Percentiles rank a stretch among this genome's conserved stretches.
These are phyloP conservation scores for Nemotelus nigrinus DNA, from an alignment of 2,888 invertebrate species.

Conservation along the genomic window DNA sequence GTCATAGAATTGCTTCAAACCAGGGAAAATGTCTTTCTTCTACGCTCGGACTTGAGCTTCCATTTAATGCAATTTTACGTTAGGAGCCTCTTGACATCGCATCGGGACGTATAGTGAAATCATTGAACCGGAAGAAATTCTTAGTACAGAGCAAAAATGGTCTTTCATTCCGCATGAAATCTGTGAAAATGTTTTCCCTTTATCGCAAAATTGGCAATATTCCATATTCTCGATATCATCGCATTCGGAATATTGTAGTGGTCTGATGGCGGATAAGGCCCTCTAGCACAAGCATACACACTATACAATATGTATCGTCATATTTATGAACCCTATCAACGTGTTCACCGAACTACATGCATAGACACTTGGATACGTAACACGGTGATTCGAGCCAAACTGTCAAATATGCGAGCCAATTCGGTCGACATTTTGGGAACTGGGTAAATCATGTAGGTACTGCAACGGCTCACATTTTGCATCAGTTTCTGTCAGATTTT, in stretches of 20 bases:
- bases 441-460: constrained; percentile 10
- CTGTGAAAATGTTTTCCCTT: constrained; percentile 5
- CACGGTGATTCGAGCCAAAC: background rate
- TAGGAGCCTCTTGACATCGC: background rate
- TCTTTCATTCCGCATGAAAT: background rate
- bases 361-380: background rate
- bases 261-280: background rate
- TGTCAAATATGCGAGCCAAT: constrained; percentile 17
- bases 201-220: constrained; percentile 21
- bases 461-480: constrained; percentile 14
- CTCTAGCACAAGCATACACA: background rate
- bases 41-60: too few species aligned
- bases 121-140: background rate
- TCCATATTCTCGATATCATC: constrained; percentile 21
- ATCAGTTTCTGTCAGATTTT: background rate
- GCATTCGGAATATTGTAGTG: background rate
- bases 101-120: background rate
- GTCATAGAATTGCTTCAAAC: too few species aligned
- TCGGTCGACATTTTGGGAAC: constrained; percentile 6
- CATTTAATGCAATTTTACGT: too few species aligned
- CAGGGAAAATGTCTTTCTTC: too few species aligned
- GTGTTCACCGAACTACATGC: too few species aligned
- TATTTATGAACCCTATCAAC: background rate
- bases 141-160: background rate
- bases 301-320: background rate